Evolutionary conservation across 2,888 invertebrate species (phyloP).

Genomic region (Exephanes ischioxanthus): DNA sequence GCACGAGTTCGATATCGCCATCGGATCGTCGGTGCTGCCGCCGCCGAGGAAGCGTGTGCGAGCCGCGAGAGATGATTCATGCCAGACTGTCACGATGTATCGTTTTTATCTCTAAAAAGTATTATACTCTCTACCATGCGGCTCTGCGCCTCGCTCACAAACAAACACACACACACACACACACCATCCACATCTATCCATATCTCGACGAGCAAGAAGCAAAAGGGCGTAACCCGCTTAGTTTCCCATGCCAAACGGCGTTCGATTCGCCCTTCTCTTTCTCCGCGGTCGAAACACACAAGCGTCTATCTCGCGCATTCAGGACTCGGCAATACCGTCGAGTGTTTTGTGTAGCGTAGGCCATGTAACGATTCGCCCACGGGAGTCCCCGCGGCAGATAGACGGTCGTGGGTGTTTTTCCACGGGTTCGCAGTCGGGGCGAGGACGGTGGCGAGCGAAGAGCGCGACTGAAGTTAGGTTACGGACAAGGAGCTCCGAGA

Average conservation of each 20-base stretch:
- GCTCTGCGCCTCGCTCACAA: too few species aligned
- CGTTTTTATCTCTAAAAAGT: neutral
- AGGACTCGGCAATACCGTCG: neutral
- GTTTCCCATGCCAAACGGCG: too few species aligned
- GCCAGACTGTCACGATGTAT: conserved; percentile 24
- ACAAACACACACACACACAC: too few species aligned
- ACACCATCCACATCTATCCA: too few species aligned
- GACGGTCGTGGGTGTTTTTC: neutral
- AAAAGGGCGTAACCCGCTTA: too few species aligned
- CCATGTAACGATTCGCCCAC: conserved; percentile 9
- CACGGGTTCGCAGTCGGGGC: neutral
- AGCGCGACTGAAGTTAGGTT: neutral
- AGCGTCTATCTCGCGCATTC: neutral
- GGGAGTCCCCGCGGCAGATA: neutral
- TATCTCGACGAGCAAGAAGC: too few species aligned
- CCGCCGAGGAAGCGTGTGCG: conserved; percentile 9
- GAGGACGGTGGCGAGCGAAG: neutral
- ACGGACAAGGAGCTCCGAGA: neutral
- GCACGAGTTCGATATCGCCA: neutral
- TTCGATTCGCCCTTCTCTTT: too few species aligned
- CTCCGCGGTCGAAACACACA: neutral
- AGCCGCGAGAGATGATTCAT: conserved; percentile 21
- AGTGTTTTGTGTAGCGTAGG: neutral
- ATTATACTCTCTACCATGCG: neutral
- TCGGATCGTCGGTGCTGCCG: neutral